Base-by-base conservation (phyloP, 2,888 invertebrate species). In the Meteorus cinctellus region DNA sequence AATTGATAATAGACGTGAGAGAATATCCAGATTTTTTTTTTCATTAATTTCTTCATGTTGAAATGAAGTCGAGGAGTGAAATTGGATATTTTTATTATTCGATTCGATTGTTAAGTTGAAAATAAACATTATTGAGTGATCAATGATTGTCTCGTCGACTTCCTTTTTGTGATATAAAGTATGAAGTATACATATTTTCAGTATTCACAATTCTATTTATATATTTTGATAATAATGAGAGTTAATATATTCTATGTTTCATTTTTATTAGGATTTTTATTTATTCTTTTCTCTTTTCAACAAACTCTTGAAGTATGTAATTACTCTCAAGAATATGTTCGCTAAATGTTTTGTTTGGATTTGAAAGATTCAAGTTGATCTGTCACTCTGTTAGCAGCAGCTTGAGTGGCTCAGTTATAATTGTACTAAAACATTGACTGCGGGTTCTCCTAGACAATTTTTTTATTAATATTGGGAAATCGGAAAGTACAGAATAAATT, bases 71-170 rank as follows among this genome's bases (percentile, higher is more conserved):
- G 55, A 19, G 19, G 55, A 55, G 55, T n/a, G 5, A 19, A 24
- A 5, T 1, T 5, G n/a, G 1, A 48, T n/a, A n/a, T 55, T 55
- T 55, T 55, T 6, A 5, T 6, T 55, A 19, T n/a, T 55, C 10
- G 19, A 19, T 19, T 55, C 4, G n/a, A 6, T 19, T 19, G 8
- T 24, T 8, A 55, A 19, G 10, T 6, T 6, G 5, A 19, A 19
- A 24, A 55, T 55, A 8, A 55, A 19, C 1, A n/a, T 48, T 55
- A 8, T 5, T 55, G 10, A 55, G 19, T 55, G n/a, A 55, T 55
- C 16, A n/a, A 48, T 55, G 55, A 55, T 55, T 55, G 19, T 19
- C 55, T 55, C 19, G n/a, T 55, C 55, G 55, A 55, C 19, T 55
- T 55, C 19, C 19, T 55, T 24, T 8, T 55, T 55, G n/a, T 19